A percentile compares a stretch with the other conserved stretches of the same genome.
These are phyloP conservation scores for Eueides isabella DNA, from an alignment of 1,140 invertebrate species.

Conservation along the genomic window DNA sequence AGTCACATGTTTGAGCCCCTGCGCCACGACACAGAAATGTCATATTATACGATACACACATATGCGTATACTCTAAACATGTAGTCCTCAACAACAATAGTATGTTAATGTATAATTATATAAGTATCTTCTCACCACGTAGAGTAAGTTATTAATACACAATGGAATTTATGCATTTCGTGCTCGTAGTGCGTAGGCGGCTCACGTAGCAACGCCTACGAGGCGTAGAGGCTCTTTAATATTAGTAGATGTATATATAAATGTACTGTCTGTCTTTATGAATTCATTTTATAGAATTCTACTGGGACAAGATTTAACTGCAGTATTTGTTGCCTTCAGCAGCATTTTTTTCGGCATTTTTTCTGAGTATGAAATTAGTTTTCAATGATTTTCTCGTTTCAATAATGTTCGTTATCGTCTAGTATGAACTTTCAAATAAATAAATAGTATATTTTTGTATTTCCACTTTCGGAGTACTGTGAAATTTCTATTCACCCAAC, in stretches of 20 bases:
- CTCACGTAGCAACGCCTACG: conserved; percentile 30
- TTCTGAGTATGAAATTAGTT: no score
- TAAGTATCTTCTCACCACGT: background rate
- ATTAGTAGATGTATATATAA: conserved; percentile 2
- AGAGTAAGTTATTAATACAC: conserved; percentile 7
- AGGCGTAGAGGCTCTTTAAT: conserved; percentile 21
- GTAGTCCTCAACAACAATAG: background rate
- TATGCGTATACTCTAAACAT: background rate
- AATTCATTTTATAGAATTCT: background rate
- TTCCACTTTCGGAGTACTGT: no score
- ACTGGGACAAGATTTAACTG: background rate
- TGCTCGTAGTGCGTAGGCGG: conserved; percentile 23
- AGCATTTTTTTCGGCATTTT: no score
- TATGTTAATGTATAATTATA: background rate
- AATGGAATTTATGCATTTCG: conserved; percentile 8
- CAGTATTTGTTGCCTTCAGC: background rate
- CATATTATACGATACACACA: no score
- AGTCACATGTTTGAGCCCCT: no score
- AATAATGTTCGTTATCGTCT: no score
- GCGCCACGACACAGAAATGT: no score
- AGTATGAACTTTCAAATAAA: no score
- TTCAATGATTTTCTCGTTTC: no score
- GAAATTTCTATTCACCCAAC: no score
- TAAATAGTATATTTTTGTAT: no score
- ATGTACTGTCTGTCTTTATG: background rate